A percentile compares a stretch with the other conserved stretches of the same genome.
phyloP scores from a whole-genome alignment of 2,113 vertebrate species.

The Notothenia rossii region DNA sequence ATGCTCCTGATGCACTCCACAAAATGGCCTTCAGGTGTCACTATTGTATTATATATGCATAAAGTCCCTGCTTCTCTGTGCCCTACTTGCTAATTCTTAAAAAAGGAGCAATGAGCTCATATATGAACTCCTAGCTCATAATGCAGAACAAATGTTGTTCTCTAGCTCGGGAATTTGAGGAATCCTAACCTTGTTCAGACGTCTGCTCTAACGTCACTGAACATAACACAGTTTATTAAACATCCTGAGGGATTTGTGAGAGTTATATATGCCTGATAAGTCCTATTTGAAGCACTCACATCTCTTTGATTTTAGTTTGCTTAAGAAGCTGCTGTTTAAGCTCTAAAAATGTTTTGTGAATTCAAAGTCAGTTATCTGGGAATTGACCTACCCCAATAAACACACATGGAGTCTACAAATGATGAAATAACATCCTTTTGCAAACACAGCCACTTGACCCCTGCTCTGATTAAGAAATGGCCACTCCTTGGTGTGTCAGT shows the following conservation, averaged over 20 bases:
- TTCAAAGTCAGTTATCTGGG: neutral
- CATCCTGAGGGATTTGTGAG: neutral
- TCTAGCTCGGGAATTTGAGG: constrained; percentile 60
- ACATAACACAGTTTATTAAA: constrained; percentile 6
- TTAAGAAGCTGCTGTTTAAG: neutral
- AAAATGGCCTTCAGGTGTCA: constrained; percentile 20
- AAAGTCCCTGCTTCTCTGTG: neutral
- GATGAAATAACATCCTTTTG: neutral
- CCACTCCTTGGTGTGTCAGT: constrained; percentile 24
- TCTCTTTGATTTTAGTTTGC: neutral
- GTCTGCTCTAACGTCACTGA: constrained; percentile 29
- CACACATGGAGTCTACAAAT: neutral
- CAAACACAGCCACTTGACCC: constrained; percentile 2
- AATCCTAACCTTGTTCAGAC: constrained; percentile 55
- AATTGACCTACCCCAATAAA: neutral
- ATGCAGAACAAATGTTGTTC: constrained; percentile 79
- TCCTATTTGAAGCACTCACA: constrained; percentile 5
- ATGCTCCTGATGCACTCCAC: neutral
- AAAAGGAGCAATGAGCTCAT: constrained; percentile 76
- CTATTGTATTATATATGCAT: neutral
- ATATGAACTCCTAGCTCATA: constrained; percentile 59
- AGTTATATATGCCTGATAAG: neutral
- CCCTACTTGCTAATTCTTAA: constrained; percentile 43
- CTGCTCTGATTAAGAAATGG: constrained; percentile 7
- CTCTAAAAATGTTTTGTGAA: neutral